Evolutionary conservation across 2,113 vertebrate species (phyloP).

Genomic region (Junco hyemalis): DNA sequence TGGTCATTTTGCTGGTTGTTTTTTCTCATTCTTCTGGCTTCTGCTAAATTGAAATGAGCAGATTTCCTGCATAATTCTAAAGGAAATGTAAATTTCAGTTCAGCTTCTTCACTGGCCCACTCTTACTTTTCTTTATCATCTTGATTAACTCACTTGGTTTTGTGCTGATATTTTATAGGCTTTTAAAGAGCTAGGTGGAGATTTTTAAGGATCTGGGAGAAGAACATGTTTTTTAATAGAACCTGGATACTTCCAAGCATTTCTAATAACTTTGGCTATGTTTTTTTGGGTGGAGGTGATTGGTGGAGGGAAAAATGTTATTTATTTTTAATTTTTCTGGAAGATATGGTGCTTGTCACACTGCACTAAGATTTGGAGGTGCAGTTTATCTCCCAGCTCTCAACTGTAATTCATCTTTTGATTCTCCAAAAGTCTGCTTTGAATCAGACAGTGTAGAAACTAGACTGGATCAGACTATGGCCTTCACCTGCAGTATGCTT

Average conservation of each 20-base stretch:
- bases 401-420: background rate
- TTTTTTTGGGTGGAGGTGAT: background rate
- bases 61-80: background rate
- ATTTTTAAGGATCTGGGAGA: background rate
- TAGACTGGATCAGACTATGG: background rate
- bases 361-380: background rate
- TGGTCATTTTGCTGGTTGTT: background rate
- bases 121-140: background rate
- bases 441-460: background rate
- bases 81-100: background rate
- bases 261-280: background rate
- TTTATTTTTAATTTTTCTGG: background rate
- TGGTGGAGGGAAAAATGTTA: background rate
- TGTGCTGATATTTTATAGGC: background rate
- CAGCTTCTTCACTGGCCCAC: background rate
- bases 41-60: background rate
- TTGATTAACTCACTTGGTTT: background rate
- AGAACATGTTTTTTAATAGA: background rate
- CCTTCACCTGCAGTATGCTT: background rate
- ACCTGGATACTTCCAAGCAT: background rate
- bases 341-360: background rate
- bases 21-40: background rate
- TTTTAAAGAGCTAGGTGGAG: background rate
- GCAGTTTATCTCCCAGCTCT: background rate
- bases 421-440: background rate